These are phyloP conservation scores for Coranthus polyacanthus DNA, from an alignment of 2,797 vertebrate species.

Conservation along the genomic window DNA sequence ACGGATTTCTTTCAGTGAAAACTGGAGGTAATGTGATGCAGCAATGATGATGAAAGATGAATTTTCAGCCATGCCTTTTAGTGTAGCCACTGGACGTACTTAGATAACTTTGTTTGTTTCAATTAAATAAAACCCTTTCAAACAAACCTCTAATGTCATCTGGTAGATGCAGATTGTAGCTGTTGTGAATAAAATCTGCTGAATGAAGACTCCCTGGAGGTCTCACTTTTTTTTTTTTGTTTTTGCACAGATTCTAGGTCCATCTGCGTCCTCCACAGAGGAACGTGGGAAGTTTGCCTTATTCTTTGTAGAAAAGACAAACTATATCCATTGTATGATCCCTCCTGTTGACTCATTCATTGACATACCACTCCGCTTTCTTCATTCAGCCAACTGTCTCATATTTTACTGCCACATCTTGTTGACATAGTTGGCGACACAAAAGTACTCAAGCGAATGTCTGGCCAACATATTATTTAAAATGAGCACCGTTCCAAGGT, in stretches of 20 bases:
- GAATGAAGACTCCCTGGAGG: not conserved
- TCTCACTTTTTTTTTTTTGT: not conserved
- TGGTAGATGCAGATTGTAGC: too few relatives aligned
- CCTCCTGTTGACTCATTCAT: conserved; percentile 12
- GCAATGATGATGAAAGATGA: too few relatives aligned
- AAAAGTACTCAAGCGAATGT: conserved; percentile 26
- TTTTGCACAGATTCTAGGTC: conserved; percentile 12
- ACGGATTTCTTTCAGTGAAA: too few relatives aligned
- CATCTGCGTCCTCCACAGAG: not conserved
- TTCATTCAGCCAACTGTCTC: conserved; percentile 7
- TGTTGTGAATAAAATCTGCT: not conserved
- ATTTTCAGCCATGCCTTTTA: too few relatives aligned
- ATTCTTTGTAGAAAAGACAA: conserved; percentile 3
- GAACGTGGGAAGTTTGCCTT: not conserved
- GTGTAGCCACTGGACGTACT: too few relatives aligned
- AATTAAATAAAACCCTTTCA: too few relatives aligned
- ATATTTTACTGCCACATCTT: not conserved
- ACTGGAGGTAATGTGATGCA: too few relatives aligned
- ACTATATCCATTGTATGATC: conserved; percentile 1
- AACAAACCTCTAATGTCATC: too few relatives aligned
- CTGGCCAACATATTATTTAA: conserved; percentile 34
- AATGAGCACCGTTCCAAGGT: conserved; percentile 10
- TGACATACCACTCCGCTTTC: conserved; percentile 1
- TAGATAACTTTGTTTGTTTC: too few relatives aligned
- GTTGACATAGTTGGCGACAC: conserved; percentile 5